These are phyloP conservation scores for Neogale vison DNA, from an alignment of 2,113 vertebrate genomes.

Conservation along the genomic window DNA sequence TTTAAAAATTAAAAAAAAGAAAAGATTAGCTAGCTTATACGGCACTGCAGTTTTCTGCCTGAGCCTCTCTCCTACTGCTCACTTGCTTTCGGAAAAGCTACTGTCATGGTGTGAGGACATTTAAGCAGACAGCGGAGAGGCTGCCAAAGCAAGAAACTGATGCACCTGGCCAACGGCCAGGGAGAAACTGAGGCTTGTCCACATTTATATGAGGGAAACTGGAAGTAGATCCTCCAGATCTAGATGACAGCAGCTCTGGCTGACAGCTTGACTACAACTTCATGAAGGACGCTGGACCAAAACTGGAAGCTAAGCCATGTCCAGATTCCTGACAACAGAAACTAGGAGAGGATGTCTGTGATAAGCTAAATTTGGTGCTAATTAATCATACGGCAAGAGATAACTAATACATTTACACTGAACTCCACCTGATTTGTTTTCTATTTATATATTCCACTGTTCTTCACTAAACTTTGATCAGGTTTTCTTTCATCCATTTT, in stretches of 20 bases:
- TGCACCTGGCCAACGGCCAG: not conserved
- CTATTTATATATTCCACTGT: not conserved
- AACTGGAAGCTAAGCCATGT: not conserved
- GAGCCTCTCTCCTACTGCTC: not conserved
- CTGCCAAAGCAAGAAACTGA: not conserved
- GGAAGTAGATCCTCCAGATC: not conserved
- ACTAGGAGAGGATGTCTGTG: not conserved
- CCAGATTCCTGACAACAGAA: not conserved
- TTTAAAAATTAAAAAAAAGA: no score
- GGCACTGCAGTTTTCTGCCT: not conserved
- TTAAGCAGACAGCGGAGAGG: not conserved
- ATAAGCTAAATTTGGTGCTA: not conserved
- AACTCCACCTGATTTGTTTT: not conserved
- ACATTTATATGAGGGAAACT: not conserved
- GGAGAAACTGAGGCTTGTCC: not conserved
- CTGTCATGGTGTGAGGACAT: not conserved
- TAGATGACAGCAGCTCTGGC: not conserved
- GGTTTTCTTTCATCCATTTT: not conserved
- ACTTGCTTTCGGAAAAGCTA: not conserved
- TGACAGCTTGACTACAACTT: not conserved
- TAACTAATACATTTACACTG: not conserved
- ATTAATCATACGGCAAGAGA: not conserved
- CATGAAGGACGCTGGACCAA: not conserved
- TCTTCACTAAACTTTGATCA: not conserved
- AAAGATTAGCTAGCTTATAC: not conserved